phyloP scores from a whole-genome alignment of 2,888 invertebrate genomes.

The Adelognathus sp. region DNA sequence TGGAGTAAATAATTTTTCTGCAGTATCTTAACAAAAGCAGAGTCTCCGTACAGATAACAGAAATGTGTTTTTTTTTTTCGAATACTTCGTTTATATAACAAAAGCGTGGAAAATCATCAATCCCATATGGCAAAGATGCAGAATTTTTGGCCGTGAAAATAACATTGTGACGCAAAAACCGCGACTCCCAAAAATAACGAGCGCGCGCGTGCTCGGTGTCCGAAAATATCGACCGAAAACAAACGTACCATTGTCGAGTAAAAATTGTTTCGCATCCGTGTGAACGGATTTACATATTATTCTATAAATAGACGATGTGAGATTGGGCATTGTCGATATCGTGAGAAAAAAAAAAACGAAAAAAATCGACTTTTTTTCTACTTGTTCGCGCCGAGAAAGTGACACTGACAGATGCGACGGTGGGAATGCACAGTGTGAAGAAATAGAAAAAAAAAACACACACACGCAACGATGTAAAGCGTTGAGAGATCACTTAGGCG shows the following conservation, averaged over 20 bases:
- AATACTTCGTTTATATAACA: too few species aligned
- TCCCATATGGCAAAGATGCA: constrained; percentile 33
- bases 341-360: not conserved
- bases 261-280: too few species aligned
- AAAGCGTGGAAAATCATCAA: too few species aligned
- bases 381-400: not conserved
- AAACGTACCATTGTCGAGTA: constrained; percentile 44
- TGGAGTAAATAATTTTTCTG: constrained; percentile 1
- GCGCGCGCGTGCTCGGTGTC: not conserved
- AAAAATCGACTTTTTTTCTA: not conserved
- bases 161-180: constrained; percentile 24
- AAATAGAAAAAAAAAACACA: constrained; percentile 20
- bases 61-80: too few species aligned
- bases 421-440: not conserved
- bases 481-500: constrained; percentile 21
- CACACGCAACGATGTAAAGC: constrained; percentile 1
- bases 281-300: constrained; percentile 7
- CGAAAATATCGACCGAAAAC: constrained; percentile 38
- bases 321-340: not conserved
- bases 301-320: constrained; percentile 35
- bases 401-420: not conserved
- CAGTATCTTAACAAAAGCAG: too few species aligned
- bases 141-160: constrained; percentile 33
- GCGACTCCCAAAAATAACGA: constrained; percentile 37
- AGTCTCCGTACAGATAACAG: too few species aligned